These are phyloP conservation scores for Acanthosoma haemorrhoidale DNA, from an alignment of 2,888 invertebrate species.

Conservation along the genomic window DNA sequence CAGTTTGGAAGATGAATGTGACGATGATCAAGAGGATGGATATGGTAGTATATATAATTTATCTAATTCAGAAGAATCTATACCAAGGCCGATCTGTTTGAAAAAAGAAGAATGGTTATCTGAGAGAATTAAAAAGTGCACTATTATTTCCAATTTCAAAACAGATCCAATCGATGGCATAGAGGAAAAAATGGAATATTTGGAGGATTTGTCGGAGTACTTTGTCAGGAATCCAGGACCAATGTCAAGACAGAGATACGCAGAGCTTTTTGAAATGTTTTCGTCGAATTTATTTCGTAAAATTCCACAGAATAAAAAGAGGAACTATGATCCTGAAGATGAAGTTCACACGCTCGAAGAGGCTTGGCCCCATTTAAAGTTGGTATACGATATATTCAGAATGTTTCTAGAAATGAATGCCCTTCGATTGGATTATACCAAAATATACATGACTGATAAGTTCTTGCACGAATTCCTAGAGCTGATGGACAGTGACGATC, in stretches of 20 bases:
- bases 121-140: neutral
- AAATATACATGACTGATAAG: slow-evolving; percentile 94
- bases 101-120: neutral
- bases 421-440: slow-evolving; percentile 91
- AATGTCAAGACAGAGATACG: neutral
- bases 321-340: slow-evolving; percentile 98
- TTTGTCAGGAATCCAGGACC: neutral
- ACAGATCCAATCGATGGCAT: neutral
- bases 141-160: neutral
- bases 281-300: neutral
- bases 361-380: slow-evolving; percentile 96
- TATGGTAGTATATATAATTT: neutral
- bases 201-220: neutral
- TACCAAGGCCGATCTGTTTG: neutral
- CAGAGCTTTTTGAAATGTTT: neutral
- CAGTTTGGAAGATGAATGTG: neutral
- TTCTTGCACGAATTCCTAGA: slow-evolving; percentile 96
- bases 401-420: slow-evolving; percentile 96
- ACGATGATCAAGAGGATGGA: neutral
- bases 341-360: slow-evolving; percentile 99
- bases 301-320: slow-evolving; percentile 80
- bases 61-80: neutral
- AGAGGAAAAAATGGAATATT: neutral
- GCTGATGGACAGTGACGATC: slow-evolving; percentile 98
- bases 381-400: slow-evolving; percentile 97